Base-by-base conservation (phyloP, 2,797 vertebrate species). In the Knipowitschia caucasica region DNA sequence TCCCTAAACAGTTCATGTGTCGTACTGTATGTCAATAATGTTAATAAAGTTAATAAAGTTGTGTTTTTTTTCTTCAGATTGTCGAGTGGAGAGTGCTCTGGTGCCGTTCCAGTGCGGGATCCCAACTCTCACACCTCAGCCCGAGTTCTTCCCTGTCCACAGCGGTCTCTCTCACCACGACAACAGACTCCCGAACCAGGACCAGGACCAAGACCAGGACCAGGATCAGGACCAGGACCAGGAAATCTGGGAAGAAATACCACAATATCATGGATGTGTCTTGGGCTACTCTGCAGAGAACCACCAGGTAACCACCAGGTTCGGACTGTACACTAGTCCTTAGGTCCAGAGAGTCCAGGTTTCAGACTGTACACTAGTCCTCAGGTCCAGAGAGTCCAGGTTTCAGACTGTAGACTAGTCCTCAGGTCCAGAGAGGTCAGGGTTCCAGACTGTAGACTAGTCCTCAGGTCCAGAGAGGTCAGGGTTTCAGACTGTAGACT, bases 231-330 rank as follows among this genome's bases (percentile, higher is more conserved):
- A 25, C 31, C 66, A 71, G 7, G 56, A 83, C 0, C 76, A 85
- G 69, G 78, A 57, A 0, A 75, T 71, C 57, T 95, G 93, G 94
- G 86, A 43, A 57, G 79, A 77, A 39, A 47, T 90, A 44, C 86
- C 85, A 0, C 88, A 88, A 47, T 80, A 88, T 46, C 89, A 88
- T n/a, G 82, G 86, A 66, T 85, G 69, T 50, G 83, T 62, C 0
- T 0, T 94, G 45, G 91, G 82, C 56, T 71, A 90, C 6, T 86
- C 90, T 0, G 57, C 91, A 45, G 78, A 86, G 52, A 94, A 93
- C 64, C 90, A 78, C 45, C 91, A 93, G 88, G 95, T 97, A 77
- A 31, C 9, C n/a, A n/a, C n/a, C n/a, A n/a, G n/a, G n/a, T n/a
- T n/a, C n/a, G n/a, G n/a, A n/a, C n/a, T n/a, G n/a, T n/a, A n/a